These are phyloP conservation scores for Orchestes rusci DNA, from an alignment of 2,888 invertebrate species.

Conservation along the genomic window DNA sequence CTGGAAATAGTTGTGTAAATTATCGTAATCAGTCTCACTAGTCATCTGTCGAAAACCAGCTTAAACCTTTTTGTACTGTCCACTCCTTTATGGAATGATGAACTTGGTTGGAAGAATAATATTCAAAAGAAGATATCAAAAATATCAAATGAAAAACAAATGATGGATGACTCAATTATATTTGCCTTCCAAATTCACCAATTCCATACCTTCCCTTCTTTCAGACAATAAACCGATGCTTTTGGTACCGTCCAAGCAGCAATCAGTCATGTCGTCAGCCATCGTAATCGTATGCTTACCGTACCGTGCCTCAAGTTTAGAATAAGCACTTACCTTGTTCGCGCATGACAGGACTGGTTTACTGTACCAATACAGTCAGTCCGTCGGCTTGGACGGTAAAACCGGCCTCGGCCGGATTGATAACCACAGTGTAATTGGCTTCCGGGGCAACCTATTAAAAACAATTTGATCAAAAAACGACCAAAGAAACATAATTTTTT, in stretches of 20 bases:
- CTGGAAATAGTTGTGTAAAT: too few species aligned
- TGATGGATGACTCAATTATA: too few species aligned
- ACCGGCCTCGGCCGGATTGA: conserved; percentile 78
- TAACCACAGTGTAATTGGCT: conserved; percentile 76
- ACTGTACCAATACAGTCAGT: conserved; percentile 76
- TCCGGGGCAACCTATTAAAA: conserved; percentile 54
- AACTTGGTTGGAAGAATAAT: too few species aligned
- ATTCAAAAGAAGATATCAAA: conserved; percentile 1
- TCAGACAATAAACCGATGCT: background rate
- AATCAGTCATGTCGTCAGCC: too few species aligned
- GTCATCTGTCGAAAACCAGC: conserved; percentile 38
- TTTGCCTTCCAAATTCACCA: conserved; percentile 1
- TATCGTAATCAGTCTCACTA: too few species aligned
- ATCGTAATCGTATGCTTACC: too few species aligned
- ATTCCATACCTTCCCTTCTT: conserved; percentile 1
- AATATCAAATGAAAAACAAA: too few species aligned
- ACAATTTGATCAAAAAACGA: background rate
- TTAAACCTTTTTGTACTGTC: conserved; percentile 45
- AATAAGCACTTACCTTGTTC: conserved; percentile 63
- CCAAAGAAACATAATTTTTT: too few species aligned
- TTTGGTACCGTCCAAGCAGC: background rate
- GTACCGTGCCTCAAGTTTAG: too few species aligned
- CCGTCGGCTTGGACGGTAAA: conserved; percentile 73
- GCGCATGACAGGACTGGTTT: conserved; percentile 90
- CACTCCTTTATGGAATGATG: conserved; percentile 26